These are phyloP conservation scores for Phalacrocorax pelagicus DNA, from an alignment of 2,113 vertebrate genomes.

Conservation along the genomic window DNA sequence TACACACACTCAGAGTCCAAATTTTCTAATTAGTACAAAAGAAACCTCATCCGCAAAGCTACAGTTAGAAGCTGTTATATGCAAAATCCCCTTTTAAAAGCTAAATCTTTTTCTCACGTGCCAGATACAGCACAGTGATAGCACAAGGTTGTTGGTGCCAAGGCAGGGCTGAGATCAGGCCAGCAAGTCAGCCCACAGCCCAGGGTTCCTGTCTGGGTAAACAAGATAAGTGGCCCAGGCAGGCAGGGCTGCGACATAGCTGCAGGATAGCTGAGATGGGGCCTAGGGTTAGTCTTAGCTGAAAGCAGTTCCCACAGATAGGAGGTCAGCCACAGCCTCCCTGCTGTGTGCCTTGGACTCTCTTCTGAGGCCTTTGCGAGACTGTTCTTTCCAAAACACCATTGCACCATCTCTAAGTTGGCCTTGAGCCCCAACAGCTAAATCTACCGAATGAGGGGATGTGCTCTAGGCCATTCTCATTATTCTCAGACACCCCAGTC, in stretches of 20 bases:
- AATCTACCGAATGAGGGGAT: neutral
- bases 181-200: accelerated
- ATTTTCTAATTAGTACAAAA: neutral
- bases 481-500: neutral
- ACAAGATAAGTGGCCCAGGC: neutral
- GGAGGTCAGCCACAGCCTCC: neutral
- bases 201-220: neutral
- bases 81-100: neutral
- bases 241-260: neutral
- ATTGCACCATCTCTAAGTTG: neutral
- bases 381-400: neutral
- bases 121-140: accelerated
- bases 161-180: neutral
- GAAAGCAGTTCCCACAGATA: neutral
- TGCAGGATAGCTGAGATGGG: neutral
- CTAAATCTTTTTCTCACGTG: neutral
- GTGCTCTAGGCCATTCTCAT: neutral
- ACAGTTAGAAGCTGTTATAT: neutral
- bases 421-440: neutral
- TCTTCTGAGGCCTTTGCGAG: neutral
- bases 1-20: neutral
- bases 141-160: accelerated
- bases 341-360: neutral
- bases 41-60: neutral
- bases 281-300: neutral